A percentile compares a stretch with the other conserved stretches of the same genome.
phyloP scores from a whole-genome alignment of 1,140 invertebrate genomes.

The Drosophila baimaii region DNA sequence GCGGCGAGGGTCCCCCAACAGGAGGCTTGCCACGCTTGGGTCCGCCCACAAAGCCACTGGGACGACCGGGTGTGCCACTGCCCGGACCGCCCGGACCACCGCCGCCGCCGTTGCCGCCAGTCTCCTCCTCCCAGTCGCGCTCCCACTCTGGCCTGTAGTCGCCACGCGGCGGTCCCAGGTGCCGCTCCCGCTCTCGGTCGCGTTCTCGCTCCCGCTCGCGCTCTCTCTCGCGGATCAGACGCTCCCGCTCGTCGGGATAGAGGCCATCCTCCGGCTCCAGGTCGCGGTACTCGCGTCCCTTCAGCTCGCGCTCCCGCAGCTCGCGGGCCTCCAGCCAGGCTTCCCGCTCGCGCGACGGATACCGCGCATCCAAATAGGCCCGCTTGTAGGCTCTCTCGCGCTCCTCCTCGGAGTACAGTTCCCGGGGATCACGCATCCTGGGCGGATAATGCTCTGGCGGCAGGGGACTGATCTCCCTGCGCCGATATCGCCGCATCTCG shows the following conservation, averaged over 20 bases:
- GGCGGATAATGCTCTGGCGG: slow-evolving; percentile 64
- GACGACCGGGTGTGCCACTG: slow-evolving; percentile 44
- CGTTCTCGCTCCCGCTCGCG: slow-evolving; percentile 60
- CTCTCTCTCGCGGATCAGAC: slow-evolving; percentile 41
- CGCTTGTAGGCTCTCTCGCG: slow-evolving; percentile 75
- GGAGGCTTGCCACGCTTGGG: slow-evolving; percentile 64
- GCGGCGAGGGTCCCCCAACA: slow-evolving; percentile 7
- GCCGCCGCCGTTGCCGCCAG: slow-evolving; percentile 5
- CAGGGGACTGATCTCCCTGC: slow-evolving; percentile 66
- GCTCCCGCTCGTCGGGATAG: slow-evolving; percentile 72
- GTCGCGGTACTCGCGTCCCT: slow-evolving; percentile 73
- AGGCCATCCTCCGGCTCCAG: slow-evolving; percentile 67
- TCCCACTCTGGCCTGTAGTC: slow-evolving; percentile 76
- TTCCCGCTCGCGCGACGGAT: slow-evolving; percentile 70
- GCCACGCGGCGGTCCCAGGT: slow-evolving; percentile 53
- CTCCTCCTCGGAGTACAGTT: slow-evolving; percentile 78
- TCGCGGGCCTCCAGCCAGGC: slow-evolving; percentile 73
- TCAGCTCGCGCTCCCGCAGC: slow-evolving; percentile 55
- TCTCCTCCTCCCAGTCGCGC: slow-evolving; percentile 75
- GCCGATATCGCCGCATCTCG: slow-evolving; percentile 71
- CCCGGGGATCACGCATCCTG: slow-evolving; percentile 66
- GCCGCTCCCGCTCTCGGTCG: slow-evolving; percentile 63
- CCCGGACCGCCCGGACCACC: slow-evolving; percentile 33
- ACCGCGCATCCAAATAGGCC: slow-evolving; percentile 66
- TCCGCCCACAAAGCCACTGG: slow-evolving; percentile 71